Percentiles rank a stretch among this genome's conserved stretches.
These are phyloP conservation scores for Pristionchus mayeri DNA, from an alignment of 2,888 invertebrate genomes.

Conservation along the genomic window DNA sequence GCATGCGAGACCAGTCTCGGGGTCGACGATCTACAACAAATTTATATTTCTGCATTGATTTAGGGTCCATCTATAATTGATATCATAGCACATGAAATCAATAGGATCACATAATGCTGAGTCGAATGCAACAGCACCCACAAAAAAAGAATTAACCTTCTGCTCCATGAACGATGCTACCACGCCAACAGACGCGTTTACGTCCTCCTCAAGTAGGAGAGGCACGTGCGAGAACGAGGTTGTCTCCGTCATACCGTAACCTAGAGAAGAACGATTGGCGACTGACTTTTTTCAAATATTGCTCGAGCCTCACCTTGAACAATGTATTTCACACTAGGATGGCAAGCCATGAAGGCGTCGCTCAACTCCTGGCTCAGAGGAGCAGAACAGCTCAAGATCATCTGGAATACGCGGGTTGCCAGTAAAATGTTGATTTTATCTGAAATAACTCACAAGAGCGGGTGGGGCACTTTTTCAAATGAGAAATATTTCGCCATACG, in stretches of 20 bases:
- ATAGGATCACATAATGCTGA: too few species aligned
- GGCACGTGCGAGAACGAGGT: background rate
- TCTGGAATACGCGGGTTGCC: too few species aligned
- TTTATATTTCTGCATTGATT: background rate
- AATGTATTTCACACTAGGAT: background rate
- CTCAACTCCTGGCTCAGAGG: background rate
- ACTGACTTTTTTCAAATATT: background rate
- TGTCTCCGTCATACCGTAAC: background rate
- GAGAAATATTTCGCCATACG: too few species aligned
- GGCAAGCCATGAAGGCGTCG: background rate
- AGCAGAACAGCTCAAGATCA: background rate
- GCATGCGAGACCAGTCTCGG: background rate
- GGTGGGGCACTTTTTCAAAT: too few species aligned
- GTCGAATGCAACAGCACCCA: too few species aligned
- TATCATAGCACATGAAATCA: background rate
- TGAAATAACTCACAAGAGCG: too few species aligned
- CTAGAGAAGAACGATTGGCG: background rate
- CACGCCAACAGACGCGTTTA: background rate
- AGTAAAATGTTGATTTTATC: too few species aligned
- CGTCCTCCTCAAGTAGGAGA: background rate
- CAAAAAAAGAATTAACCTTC: slow-evolving; percentile 4
- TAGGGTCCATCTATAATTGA: background rate
- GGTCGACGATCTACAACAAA: background rate
- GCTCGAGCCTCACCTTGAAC: background rate
- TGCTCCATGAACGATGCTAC: background rate